Evolutionary conservation across 2,888 invertebrate species (phyloP).

Genomic region (Pharmacophagus antenor): DNA sequence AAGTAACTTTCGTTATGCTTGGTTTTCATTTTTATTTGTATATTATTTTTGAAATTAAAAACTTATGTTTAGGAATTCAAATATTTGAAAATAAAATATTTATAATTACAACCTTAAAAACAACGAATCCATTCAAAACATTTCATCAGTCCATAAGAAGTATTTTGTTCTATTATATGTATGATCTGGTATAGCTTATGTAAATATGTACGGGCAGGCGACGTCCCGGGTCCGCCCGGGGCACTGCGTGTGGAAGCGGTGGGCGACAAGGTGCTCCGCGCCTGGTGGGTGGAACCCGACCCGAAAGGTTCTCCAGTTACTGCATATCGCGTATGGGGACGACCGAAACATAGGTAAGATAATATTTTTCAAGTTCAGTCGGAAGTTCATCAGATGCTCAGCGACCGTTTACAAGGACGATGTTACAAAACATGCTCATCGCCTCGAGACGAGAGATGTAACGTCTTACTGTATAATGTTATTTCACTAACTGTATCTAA

Average conservation of each 20-base stretch:
- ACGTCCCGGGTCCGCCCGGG: slow-evolving; percentile 90
- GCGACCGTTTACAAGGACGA: too few species aligned
- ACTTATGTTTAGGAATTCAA: too few species aligned
- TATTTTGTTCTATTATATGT: not conserved
- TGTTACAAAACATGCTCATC: too few species aligned
- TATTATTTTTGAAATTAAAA: too few species aligned
- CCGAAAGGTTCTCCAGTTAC: slow-evolving; percentile 88
- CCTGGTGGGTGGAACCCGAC: slow-evolving; percentile 89
- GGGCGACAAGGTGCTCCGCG: slow-evolving; percentile 86
- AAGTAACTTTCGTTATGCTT: too few species aligned
- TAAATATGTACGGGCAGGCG: slow-evolving; percentile 73
- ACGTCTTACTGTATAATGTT: too few species aligned
- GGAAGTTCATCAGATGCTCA: not conserved
- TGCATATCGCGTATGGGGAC: slow-evolving; percentile 88
- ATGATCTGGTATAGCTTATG: not conserved
- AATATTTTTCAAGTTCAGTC: not conserved
- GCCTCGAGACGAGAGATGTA: too few species aligned
- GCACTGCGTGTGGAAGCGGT: slow-evolving; percentile 87
- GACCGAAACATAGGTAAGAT: slow-evolving; percentile 58
- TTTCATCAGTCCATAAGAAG: too few species aligned
- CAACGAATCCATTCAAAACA: too few species aligned
- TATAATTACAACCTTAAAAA: not conserved
- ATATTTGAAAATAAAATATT: too few species aligned
- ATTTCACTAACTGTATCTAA: too few species aligned
- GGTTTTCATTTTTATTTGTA: too few species aligned